Conservation (phyloP, 92 coral and sea anemone species). For the Epizoanthus rinbou region DNA sequence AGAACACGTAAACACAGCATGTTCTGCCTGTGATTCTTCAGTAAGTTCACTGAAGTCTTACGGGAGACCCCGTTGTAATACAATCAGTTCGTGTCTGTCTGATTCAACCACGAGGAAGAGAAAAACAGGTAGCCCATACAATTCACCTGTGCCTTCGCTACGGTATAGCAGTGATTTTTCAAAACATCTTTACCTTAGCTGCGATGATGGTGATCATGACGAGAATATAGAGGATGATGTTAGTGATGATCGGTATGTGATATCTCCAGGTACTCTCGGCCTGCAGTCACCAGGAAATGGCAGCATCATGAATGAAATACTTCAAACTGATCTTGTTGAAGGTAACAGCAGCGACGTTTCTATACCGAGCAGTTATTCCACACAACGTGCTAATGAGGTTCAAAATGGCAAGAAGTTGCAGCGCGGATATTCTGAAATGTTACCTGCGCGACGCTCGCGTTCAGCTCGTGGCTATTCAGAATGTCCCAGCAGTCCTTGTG, state of each 20-base stretch:
- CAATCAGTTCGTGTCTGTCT: conserved; percentile 18
- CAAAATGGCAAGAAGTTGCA: not conserved
- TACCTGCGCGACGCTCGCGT: not conserved
- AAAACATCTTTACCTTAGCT: conserved; percentile 53
- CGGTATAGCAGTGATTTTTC: conserved; percentile 47
- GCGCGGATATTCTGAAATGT: not conserved
- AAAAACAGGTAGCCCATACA: conserved; percentile 36
- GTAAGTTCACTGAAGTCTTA: not conserved
- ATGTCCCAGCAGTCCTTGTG: conserved; percentile 56
- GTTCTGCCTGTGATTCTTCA: not conserved
- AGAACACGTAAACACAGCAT: not conserved
- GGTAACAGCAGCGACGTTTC: not conserved
- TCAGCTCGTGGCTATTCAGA: not conserved
- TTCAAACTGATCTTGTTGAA: not conserved
- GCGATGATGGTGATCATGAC: conserved; percentile 29
- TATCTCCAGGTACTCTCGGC: not conserved
- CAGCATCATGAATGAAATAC: not conserved
- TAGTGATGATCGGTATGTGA: not conserved
- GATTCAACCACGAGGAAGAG: conserved; percentile 2
- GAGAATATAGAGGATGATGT: not conserved
- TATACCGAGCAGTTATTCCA: conserved; percentile 2
- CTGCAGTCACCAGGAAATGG: not conserved
- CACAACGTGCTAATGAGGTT: not conserved
- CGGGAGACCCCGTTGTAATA: not conserved
- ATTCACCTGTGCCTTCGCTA: conserved; percentile 21